Evolutionary conservation across 1,140 invertebrate species (phyloP).

Genomic region (Hycleus phaleratus): DNA sequence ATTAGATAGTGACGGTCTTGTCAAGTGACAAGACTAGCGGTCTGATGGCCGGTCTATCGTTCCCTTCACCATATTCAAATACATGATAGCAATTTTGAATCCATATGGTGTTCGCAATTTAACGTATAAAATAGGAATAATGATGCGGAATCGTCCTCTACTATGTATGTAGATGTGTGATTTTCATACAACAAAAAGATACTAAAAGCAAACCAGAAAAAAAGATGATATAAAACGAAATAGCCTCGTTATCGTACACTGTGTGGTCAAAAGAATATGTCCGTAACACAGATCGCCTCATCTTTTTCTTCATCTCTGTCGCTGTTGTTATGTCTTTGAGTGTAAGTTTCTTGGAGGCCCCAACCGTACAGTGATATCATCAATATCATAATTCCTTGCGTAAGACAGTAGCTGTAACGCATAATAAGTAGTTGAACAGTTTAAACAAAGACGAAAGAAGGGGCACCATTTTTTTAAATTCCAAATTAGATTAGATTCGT

Average conservation of each 20-base stretch:
- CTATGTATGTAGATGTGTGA: conserved; percentile 1
- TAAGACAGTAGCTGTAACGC: conserved; percentile 30
- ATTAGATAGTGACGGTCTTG: background rate
- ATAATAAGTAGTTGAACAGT: conserved; percentile 17
- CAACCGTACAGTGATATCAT: conserved; percentile 25
- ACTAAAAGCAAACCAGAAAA: no score
- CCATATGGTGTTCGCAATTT: background rate
- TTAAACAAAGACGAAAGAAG: background rate
- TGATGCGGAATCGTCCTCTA: conserved; percentile 1
- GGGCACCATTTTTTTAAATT: no score
- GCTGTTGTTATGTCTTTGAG: background rate
- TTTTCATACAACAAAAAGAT: conserved; percentile 1
- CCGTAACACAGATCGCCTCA: no score
- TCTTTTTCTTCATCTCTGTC: background rate
- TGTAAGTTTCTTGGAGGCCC: background rate
- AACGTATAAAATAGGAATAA: background rate
- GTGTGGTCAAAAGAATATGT: background rate
- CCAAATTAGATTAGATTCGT: conserved; percentile 3
- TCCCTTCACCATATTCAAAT: conserved; percentile 11
- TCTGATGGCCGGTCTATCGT: background rate
- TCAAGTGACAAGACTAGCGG: no score
- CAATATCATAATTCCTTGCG: conserved; percentile 35
- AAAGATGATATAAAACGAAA: no score
- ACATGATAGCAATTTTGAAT: background rate
- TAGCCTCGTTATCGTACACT: background rate